These are phyloP conservation scores for Nesogale talazaci DNA, from an alignment of 2,113 vertebrate genomes.

Conservation along the genomic window DNA sequence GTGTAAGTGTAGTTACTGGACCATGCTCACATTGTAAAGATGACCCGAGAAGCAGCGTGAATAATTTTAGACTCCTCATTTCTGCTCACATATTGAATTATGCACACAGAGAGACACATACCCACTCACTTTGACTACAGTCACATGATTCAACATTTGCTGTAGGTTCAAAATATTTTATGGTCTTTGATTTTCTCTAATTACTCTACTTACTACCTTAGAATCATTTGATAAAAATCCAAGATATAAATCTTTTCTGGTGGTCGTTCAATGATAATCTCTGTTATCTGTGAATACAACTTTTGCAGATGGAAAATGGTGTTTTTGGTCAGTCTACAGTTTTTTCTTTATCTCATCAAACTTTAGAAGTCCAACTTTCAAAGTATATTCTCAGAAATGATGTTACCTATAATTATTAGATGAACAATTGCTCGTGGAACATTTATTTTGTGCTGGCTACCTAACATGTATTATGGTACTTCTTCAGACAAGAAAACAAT, in stretches of 20 bases:
- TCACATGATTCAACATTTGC: constrained; percentile 15
- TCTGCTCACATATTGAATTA: constrained; percentile 23
- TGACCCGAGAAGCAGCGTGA: neutral
- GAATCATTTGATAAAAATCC: constrained; percentile 58
- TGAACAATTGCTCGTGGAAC: neutral
- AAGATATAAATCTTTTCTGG: constrained; percentile 48
- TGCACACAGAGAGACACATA: neutral
- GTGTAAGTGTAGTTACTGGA: constrained; percentile 29
- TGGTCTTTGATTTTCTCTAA: constrained; percentile 59
- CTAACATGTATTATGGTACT: neutral
- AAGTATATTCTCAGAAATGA: neutral
- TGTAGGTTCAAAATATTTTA: constrained; percentile 28
- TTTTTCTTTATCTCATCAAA: neutral
- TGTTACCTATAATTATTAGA: neutral
- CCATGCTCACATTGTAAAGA: neutral
- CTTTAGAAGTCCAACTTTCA: constrained; percentile 53
- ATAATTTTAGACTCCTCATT: constrained; percentile 16
- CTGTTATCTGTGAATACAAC: neutral
- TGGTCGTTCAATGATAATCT: constrained; percentile 6
- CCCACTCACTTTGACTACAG: neutral
- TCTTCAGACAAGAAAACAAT: neutral
- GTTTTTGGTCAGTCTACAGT: neutral
- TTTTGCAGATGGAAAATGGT: constrained; percentile 27
- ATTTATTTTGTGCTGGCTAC: constrained; percentile 4
- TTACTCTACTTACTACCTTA: constrained; percentile 60